Percentiles rank a stretch among this genome's conserved stretches.
Evolutionary conservation across 2,113 vertebrate genomes (phyloP).

Genomic region (Amblyopsis rosae): DNA sequence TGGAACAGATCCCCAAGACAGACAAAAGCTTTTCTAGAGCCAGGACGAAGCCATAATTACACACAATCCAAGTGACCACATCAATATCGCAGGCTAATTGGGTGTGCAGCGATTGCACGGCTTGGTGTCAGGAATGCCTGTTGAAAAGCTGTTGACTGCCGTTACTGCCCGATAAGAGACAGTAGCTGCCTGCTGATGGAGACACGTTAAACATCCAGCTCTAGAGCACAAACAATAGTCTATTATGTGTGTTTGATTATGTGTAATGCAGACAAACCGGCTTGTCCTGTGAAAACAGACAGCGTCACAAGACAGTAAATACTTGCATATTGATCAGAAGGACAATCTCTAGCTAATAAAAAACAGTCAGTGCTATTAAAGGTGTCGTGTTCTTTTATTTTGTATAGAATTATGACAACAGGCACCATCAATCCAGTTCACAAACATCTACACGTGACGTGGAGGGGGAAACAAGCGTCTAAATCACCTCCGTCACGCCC

Average conservation of each 20-base stretch:
- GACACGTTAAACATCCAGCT: conserved; percentile 14
- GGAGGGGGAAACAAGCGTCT: too few species aligned
- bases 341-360: too few species aligned
- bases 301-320: too few species aligned
- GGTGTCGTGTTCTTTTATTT: too few species aligned
- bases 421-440: too few species aligned
- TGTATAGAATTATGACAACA: too few species aligned
- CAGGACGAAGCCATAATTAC: conserved; percentile 9
- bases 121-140: neutral
- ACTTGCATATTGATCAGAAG: too few species aligned
- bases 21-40: conserved; percentile 29
- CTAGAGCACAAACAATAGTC: conserved; percentile 6
- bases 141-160: conserved; percentile 6
- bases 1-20: conserved; percentile 28
- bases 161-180: conserved; percentile 27
- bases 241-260: neutral
- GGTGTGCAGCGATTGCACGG: conserved; percentile 13
- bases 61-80: conserved; percentile 28
- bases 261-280: too few species aligned
- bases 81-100: conserved; percentile 19
- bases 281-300: too few species aligned
- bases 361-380: too few species aligned
- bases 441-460: too few species aligned
- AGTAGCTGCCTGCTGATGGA: conserved; percentile 19
- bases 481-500: too few species aligned